phyloP scores from a whole-genome alignment of 2,888 invertebrate genomes.

The Therioaphis trifolii region DNA sequence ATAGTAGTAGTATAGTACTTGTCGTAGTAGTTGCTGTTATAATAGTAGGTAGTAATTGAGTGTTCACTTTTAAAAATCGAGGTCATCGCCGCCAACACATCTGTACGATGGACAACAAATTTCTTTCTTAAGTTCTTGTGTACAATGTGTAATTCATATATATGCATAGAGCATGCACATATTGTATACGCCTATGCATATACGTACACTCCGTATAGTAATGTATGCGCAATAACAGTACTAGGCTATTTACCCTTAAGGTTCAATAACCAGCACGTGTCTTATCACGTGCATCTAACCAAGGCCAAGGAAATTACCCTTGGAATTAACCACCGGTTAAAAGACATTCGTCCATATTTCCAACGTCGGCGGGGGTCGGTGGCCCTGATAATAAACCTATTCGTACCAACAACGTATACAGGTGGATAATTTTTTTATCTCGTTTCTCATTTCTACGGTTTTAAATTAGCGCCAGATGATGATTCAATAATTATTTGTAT shows the following conservation, averaged over 20 bases:
- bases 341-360: conserved; percentile 4
- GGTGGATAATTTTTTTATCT: conserved; percentile 16
- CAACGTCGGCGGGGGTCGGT: neutral
- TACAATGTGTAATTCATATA: conserved; percentile 6
- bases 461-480: conserved; percentile 38
- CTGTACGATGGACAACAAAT: conserved; percentile 45
- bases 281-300: conserved; percentile 34
- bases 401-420: conserved; percentile 25
- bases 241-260: conserved; percentile 46
- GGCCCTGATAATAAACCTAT: conserved; percentile 39
- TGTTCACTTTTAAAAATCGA: conserved; percentile 25
- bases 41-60: conserved; percentile 28
- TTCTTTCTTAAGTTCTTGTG: conserved; percentile 53
- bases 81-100: conserved; percentile 50
- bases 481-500: conserved; percentile 7
- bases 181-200: neutral
- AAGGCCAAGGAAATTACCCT: conserved; percentile 51
- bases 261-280: conserved; percentile 62
- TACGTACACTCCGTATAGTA: neutral
- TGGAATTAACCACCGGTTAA: conserved; percentile 16
- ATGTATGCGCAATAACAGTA: conserved; percentile 37
- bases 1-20: conserved; percentile 13
- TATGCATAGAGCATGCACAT: neutral
- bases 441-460: neutral
- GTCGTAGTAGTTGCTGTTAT: conserved; percentile 15